Base-by-base conservation (phyloP, 1,140 invertebrate genomes). In the Drosophila orosa region DNA sequence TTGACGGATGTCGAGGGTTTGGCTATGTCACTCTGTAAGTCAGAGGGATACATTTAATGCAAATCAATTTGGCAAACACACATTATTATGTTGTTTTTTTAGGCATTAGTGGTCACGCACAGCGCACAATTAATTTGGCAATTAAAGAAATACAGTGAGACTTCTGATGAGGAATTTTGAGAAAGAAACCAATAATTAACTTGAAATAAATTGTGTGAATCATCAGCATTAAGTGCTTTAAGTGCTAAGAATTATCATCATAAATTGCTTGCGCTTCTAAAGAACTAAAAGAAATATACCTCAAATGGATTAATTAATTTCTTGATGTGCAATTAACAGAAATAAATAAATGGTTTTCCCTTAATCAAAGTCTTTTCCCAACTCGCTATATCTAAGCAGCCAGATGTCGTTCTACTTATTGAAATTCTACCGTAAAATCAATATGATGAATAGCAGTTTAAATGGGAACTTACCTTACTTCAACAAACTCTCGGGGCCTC, bases 51-150 rank as follows among this genome's bases (percentile, higher is more conserved):
- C 52, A 39, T 56, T 47, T 71, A 47, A 71, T 71, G 65, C 42
- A 71, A 71, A 71, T 71, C 66, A 37, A 71, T 71, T 69, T 69
- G 47, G 31, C 63, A 39, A 71, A 47, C 33, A 47, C 59, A 22
- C 5, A 31, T 5, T 13, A 33, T 17, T 31, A 13, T 22, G 48
- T 50, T 48, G n/a, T 29, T 17, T 13, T 27, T 48, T 10, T 19
- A 13, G 15, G 29, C 60, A 48, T 66, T 65, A 67, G 13, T 66
- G 33, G 60, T 50, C 63, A 67, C 63, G 63, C 63, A 62, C 57
- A 45, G n/a, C 47, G 31, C 42, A 66, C 62, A 66, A 52, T 22
- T 66, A 52, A 66, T 68, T 68, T 40, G 33, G 65, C 35, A 67
- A 52, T 42, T 52, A 40, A 66, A 52, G 60, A 65, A 19, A 19